These are phyloP conservation scores for Prietella phreatophila DNA, from an alignment of 2,113 vertebrate species.

Conservation along the genomic window DNA sequence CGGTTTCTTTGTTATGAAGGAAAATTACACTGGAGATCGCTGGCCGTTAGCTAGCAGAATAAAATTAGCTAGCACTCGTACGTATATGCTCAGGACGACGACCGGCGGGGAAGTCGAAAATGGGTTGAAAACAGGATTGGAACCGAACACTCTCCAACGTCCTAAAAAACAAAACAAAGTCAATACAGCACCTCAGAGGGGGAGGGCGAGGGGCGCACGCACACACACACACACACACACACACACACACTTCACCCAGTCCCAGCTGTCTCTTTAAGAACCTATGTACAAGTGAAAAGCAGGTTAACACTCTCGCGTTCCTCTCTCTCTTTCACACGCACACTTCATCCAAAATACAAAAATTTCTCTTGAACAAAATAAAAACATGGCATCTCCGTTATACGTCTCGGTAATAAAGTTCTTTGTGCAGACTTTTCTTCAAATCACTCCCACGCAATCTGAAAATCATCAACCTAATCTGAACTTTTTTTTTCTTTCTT, in stretches of 20 bases:
- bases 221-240: not conserved
- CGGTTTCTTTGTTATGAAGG: not conserved
- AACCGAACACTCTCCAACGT: not conserved
- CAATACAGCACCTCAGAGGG: slow-evolving; percentile 47
- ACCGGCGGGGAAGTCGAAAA: not conserved
- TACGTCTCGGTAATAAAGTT: slow-evolving; percentile 51
- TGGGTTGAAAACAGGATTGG: not conserved
- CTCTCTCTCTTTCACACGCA: slow-evolving; percentile 21
- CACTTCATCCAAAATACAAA: slow-evolving; percentile 43
- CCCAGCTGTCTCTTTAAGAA: slow-evolving; percentile 35
- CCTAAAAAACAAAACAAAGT: slow-evolving; percentile 30
- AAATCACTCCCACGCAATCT: slow-evolving; percentile 19
- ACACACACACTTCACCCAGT: not conserved
- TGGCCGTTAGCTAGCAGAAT: not conserved
- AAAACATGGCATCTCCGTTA: slow-evolving; percentile 59
- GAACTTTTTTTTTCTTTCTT: not conserved
- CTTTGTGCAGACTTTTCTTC: slow-evolving; percentile 57
- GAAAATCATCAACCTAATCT: slow-evolving; percentile 34
- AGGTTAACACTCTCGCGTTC: not conserved
- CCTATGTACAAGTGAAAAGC: slow-evolving; percentile 42
- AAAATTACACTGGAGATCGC: not conserved
- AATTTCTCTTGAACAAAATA: slow-evolving; percentile 50
- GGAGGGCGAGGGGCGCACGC: not conserved
- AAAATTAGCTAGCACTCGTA: not conserved
- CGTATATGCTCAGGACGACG: not conserved